Base-by-base conservation (phyloP, 2,888 invertebrate species). In the Palloptera scutellata region DNA sequence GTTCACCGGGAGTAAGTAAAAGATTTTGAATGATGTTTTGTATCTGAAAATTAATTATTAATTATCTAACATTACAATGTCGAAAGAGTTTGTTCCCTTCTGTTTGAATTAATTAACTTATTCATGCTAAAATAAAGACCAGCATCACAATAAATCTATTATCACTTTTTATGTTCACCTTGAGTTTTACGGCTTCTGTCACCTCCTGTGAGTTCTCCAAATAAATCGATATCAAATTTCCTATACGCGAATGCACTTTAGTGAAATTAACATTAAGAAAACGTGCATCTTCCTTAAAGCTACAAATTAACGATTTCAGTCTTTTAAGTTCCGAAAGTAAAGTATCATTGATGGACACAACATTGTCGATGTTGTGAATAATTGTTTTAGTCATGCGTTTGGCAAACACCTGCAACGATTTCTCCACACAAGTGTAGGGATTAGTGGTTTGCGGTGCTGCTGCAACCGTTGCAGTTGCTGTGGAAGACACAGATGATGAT, bases 291-390 rank as follows among this genome's bases (percentile, higher is more conserved):
- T 89, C 89, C 87, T 90, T 89, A 79, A 91, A 92, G 51, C 90
- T 90, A 63, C 86, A 87, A 55, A 91, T 89, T 4, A 92, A 87
- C 71, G 89, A 88, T 79, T 91, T 90, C 52, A 92, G 83, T 79
- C 91, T 90, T 81, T 90, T 90, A 0, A 90, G 87, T 85, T 92
- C 91, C 0, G 87, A 87, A 77, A 90, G 88, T n/a, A 91, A 81
- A 0, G 87, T 86, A 69, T 89, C 87, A 0, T 88, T 88, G 0
- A 88, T 86, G 69, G 88, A 88, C 0, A 87, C 85, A 72, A 88
- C 87, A 17, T 88, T 87, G 43, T 87, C 86, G 11, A 88, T 79
- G 0, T 89, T 88, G 74, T 89, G 87, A 4, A 87, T 84, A 55
- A 92, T 83, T 0, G 89, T 89, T 67, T 90, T 89, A 0, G 89